A percentile compares a stretch with the other conserved stretches of the same genome.
phyloP scores from a whole-genome alignment of 2,113 vertebrate genomes.

The Columba livia region DNA sequence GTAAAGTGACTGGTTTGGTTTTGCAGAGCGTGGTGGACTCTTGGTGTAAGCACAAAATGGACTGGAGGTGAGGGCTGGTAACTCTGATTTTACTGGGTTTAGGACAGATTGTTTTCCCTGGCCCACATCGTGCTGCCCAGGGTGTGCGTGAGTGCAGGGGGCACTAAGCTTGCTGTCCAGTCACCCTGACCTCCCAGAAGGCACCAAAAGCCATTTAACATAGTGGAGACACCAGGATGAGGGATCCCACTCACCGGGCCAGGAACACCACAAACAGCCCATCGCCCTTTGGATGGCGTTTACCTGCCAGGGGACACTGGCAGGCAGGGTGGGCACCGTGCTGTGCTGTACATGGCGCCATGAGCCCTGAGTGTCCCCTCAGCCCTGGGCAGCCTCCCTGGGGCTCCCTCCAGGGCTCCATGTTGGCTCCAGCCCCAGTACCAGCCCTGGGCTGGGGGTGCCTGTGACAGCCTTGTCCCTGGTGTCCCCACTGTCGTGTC shows the following conservation, averaged over 20 bases:
- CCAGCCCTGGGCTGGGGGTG: neutral
- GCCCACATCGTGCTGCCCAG: rapidly evolving
- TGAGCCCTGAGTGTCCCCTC: neutral
- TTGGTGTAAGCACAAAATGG: neutral
- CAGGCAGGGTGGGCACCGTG: neutral
- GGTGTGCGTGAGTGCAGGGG: neutral
- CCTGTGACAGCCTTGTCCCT: neutral
- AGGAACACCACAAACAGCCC: rapidly evolving
- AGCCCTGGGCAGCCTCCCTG: too few relatives aligned
- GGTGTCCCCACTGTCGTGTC: neutral
- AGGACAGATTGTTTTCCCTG: neutral
- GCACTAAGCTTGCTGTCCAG: neutral
- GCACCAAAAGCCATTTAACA: rapidly evolving
- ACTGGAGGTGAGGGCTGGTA: neutral
- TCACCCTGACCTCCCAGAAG: neutral
- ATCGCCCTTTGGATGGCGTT: neutral
- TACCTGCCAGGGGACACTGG: neutral
- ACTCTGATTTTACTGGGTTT: neutral
- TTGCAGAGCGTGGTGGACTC: neutral
- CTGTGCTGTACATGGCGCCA: neutral
- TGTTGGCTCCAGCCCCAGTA: too few relatives aligned
- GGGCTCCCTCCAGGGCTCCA: neutral
- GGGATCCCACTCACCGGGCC: rapidly evolving
- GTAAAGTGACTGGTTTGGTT: neutral
- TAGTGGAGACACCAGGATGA: neutral